Base-by-base conservation (phyloP, 2,797 vertebrate genomes). In the Peromyscus melanophrys region DNA sequence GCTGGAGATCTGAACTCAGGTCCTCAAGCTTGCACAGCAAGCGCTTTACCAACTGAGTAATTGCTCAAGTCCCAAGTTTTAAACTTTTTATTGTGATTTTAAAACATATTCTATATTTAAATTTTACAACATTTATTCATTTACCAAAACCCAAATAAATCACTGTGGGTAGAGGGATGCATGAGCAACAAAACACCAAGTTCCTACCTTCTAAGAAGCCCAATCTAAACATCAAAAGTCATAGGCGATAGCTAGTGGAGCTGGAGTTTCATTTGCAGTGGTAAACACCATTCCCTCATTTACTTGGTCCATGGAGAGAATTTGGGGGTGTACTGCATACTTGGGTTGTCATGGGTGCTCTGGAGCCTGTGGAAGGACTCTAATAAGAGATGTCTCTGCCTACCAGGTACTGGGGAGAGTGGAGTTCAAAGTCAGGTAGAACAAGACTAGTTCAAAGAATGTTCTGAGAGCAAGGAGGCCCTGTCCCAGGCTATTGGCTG, bases 241-340 rank as follows among this genome's bases (percentile, higher is more conserved):
- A 5, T 0, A 1, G 73, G 6, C 0, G 31, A 61, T 55, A 75
- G 59, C 37, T 80, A 78, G 21, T 16, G 17, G 1, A 43, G 13
- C 81, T 46, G 5, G 3, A 34, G 2, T 1, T 75, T 59, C n/a
- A 23, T 63, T 11, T 65, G 59, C 0, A 2, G 12, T 9, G 6
- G 7, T 8, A 19, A 9, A 3, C n/a, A 6, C 4, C 40, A 21
- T 16, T 63, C 43, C 11, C 2, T 34, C 34, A 4, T 76, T 81
- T 40, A 27, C 75, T 85, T n/a, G 4, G 3, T 86, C 4, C 0
- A 0, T 46, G 1, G 0, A 49, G 16, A 17, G 27, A 31, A 12
- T 80, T 52, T 27, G 11, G 34, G 13, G 25, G 4, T 17, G 6
- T 46, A 0, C 65, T 40, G 0, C 4, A 4, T 19, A 23, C 11